Evolutionary conservation across 1,140 invertebrate genomes (phyloP).

Genomic region (Zaprionus lachaisei): DNA sequence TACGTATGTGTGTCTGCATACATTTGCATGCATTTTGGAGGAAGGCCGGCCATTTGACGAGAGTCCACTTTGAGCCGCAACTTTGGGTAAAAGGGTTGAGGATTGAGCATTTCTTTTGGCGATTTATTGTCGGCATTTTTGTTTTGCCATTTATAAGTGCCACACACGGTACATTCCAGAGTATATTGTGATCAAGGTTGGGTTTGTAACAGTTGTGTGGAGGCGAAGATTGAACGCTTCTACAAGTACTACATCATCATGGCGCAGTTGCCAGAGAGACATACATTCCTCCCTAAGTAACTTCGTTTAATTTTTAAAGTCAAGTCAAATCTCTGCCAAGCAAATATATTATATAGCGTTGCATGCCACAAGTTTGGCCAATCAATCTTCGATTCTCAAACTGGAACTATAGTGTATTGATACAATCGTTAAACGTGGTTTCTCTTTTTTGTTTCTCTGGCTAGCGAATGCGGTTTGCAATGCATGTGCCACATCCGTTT

Average conservation of each 20-base stretch:
- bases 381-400: slow-evolving; percentile 11
- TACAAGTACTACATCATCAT: neutral
- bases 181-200: neutral
- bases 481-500: slow-evolving; percentile 80
- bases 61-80: slow-evolving; percentile 51
- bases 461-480: slow-evolving; percentile 62
- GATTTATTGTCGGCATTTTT: slow-evolving; percentile 53
- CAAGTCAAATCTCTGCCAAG: neutral
- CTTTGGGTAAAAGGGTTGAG: slow-evolving; percentile 1
- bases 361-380: neutral
- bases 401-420: slow-evolving; percentile 9
- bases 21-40: slow-evolving; percentile 70
- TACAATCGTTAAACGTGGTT: neutral
- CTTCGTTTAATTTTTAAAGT: slow-evolving; percentile 4
- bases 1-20: slow-evolving; percentile 44
- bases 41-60: slow-evolving; percentile 68
- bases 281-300: neutral
- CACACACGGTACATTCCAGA: neutral
- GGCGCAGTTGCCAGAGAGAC: neutral
- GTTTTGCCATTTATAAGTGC: slow-evolving; percentile 52
- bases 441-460: slow-evolving; percentile 35
- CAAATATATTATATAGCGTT: neutral
- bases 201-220: slow-evolving; percentile 1
- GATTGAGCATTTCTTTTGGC: slow-evolving; percentile 19
- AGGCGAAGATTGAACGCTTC: neutral